phyloP scores from a whole-genome alignment of 2,797 vertebrate species.

The Miichthys miiuy region DNA sequence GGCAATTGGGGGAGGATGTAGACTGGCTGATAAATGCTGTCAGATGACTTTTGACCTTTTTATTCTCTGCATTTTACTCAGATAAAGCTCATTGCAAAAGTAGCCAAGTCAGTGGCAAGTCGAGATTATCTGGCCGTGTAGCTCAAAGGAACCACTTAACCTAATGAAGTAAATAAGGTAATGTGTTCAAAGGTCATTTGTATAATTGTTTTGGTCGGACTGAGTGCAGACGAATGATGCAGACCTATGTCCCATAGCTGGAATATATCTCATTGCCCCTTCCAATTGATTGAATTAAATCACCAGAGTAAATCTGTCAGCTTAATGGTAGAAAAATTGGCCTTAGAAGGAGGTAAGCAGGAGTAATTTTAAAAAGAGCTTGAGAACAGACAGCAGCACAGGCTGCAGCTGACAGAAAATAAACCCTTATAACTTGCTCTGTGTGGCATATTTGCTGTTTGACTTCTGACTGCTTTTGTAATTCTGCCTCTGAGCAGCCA shows the following conservation, averaged over 20 bases:
- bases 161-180: slow-evolving; percentile 85
- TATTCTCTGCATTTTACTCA: slow-evolving; percentile 49
- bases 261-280: slow-evolving; percentile 81
- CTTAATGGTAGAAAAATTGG: slow-evolving; percentile 79
- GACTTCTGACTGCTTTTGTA: slow-evolving; percentile 52
- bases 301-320: slow-evolving; percentile 83
- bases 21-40: slow-evolving; percentile 52
- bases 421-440: slow-evolving; percentile 42
- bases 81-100: slow-evolving; percentile 56
- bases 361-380: slow-evolving; percentile 67
- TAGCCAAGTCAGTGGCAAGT: slow-evolving; percentile 56
- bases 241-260: slow-evolving; percentile 83
- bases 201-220: slow-evolving; percentile 85
- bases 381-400: slow-evolving; percentile 39
- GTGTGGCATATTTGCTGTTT: slow-evolving; percentile 55
- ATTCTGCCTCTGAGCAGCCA: slow-evolving; percentile 41
- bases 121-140: slow-evolving; percentile 56
- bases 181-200: slow-evolving; percentile 87
- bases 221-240: slow-evolving; percentile 80
- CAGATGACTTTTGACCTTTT: slow-evolving; percentile 67
- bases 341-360: slow-evolving; percentile 61
- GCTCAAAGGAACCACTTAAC: slow-evolving; percentile 80
- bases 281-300: slow-evolving; percentile 82
- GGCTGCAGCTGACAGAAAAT: slow-evolving; percentile 58
- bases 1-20: slow-evolving; percentile 36